phyloP scores from a whole-genome alignment of 1,140 invertebrate species.

The Bombus superbus region DNA sequence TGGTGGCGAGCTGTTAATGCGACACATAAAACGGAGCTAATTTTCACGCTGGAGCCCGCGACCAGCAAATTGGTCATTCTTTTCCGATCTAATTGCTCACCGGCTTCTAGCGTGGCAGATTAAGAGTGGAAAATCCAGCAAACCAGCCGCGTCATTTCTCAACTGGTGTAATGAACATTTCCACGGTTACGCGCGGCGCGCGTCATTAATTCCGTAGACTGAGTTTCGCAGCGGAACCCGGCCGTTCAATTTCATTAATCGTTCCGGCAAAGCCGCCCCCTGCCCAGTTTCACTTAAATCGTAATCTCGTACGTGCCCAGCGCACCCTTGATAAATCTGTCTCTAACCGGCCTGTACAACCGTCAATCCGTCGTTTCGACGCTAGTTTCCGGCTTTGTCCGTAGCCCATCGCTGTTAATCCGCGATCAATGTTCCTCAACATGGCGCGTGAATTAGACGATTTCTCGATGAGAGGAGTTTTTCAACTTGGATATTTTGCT shows the following conservation, averaged over 20 bases:
- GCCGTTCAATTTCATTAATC: slow-evolving; percentile 70
- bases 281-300: slow-evolving; percentile 65
- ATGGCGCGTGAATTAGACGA: slow-evolving; percentile 5
- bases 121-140: slow-evolving; percentile 41
- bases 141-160: slow-evolving; percentile 46
- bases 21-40: slow-evolving; percentile 33
- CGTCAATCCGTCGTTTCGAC: slow-evolving; percentile 40
- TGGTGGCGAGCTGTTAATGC: slow-evolving; percentile 3
- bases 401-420: slow-evolving; percentile 54
- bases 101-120: slow-evolving; percentile 17
- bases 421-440: slow-evolving; percentile 54
- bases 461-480: slow-evolving; percentile 53
- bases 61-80: slow-evolving; percentile 27
- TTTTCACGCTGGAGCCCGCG: slow-evolving; percentile 12
- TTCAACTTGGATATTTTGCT: background rate
- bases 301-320: slow-evolving; percentile 62
- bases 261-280: slow-evolving; percentile 50
- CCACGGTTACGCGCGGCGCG: slow-evolving; percentile 43
- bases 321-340: slow-evolving; percentile 25
- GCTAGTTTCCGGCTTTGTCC: slow-evolving; percentile 53
- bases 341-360: slow-evolving; percentile 5
- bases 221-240: slow-evolving; percentile 45
- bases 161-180: slow-evolving; percentile 52
- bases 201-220: slow-evolving; percentile 53
- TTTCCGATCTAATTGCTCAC: slow-evolving; percentile 43